A percentile compares a stretch with the other conserved stretches of the same genome.
Evolutionary conservation across 2,113 vertebrate genomes (phyloP).

Genomic region (Pseudorasbora parva): DNA sequence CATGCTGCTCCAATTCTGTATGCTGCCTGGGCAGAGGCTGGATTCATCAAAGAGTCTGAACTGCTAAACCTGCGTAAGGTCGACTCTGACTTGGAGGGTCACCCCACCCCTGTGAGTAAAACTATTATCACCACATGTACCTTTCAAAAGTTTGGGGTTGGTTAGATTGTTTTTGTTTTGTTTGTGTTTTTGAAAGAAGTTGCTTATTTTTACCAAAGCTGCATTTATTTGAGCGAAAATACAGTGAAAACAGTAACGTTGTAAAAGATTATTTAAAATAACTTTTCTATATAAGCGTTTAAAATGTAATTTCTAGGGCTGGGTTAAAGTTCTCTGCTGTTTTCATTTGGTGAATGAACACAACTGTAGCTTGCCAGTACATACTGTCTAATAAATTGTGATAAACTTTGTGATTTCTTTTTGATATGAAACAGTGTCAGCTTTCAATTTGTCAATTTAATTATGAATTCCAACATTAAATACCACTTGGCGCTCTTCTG

Average conservation of each 20-base stretch:
- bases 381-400: too few species aligned
- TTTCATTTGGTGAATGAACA: too few species aligned
- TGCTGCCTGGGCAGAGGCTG: constrained; percentile 81
- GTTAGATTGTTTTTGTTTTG: too few species aligned
- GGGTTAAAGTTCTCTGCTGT: too few species aligned
- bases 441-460: too few species aligned
- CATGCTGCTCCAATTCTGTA: constrained; percentile 83
- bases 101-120: constrained; percentile 82
- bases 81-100: constrained; percentile 81
- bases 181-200: too few species aligned
- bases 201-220: too few species aligned
- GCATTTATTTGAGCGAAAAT: background rate
- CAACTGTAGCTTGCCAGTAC: too few species aligned
- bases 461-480: too few species aligned
- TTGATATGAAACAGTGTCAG: too few species aligned
- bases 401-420: too few species aligned
- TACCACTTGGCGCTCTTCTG: too few species aligned
- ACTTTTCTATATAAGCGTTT: background rate
- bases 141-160: background rate
- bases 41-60: constrained; percentile 76
- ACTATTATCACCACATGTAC: background rate
- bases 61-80: constrained; percentile 80
- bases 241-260: background rate
- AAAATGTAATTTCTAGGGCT: background rate
- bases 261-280: background rate